phyloP scores from a whole-genome alignment of 2,888 invertebrate species.

The Oscheius sp. region DNA sequence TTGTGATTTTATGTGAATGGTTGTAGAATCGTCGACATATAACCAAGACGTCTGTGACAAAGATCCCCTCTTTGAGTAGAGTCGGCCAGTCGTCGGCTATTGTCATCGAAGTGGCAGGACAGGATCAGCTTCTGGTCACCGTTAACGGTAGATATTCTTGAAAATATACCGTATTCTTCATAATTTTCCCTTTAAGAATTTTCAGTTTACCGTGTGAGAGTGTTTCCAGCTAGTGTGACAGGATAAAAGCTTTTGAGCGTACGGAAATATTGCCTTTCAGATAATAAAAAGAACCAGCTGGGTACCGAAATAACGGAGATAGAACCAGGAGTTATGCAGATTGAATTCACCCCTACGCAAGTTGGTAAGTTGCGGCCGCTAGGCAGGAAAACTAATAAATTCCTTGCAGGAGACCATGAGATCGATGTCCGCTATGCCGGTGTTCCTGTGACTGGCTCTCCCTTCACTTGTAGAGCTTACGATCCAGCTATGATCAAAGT shows the following conservation, averaged over 20 bases:
- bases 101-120: conserved; percentile 59
- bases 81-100: conserved; percentile 69
- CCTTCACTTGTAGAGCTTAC: conserved; percentile 89
- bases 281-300: conserved; percentile 59
- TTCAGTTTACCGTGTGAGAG: conserved; percentile 24
- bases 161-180: background rate
- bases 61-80: conserved; percentile 66
- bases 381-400: background rate
- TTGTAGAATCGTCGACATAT: conserved; percentile 48
- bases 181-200: conserved; percentile 2
- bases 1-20: no score
- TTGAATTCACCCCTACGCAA: conserved; percentile 89
- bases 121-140: conserved; percentile 62
- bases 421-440: conserved; percentile 74
- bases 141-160: conserved; percentile 59
- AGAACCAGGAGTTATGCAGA: conserved; percentile 64
- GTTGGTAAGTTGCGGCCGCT: conserved; percentile 77
- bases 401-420: conserved; percentile 81
- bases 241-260: background rate
- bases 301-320: conserved; percentile 61
- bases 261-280: conserved; percentile 41
- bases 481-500: conserved; percentile 85
- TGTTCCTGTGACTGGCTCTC: conserved; percentile 85
- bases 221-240: conserved; percentile 12
- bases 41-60: conserved; percentile 62